A percentile compares a stretch with the other conserved stretches of the same genome.
These are phyloP conservation scores for Chloromyia formosa DNA, from an alignment of 2,888 invertebrate species.

Conservation along the genomic window DNA sequence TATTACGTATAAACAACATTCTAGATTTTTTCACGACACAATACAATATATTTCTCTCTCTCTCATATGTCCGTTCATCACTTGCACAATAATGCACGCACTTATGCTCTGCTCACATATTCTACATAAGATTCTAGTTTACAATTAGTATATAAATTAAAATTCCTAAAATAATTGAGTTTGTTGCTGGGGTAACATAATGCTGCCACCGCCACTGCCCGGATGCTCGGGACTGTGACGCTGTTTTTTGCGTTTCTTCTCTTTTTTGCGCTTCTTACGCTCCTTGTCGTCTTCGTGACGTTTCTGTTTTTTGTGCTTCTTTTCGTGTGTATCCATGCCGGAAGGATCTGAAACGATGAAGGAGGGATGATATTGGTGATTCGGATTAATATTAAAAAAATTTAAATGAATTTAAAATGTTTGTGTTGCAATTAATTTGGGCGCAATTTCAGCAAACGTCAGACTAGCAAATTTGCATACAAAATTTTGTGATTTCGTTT, in stretches of 20 bases:
- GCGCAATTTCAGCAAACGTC: no score
- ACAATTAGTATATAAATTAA: conserved; percentile 3
- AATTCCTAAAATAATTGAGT: conserved; percentile 55
- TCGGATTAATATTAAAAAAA: neutral
- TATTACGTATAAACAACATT: no score
- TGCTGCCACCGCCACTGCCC: conserved; percentile 60
- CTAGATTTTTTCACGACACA: no score
- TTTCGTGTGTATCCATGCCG: conserved; percentile 86
- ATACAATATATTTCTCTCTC: neutral
- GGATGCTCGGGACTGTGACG: conserved; percentile 90
- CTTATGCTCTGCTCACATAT: neutral
- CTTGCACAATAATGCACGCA: neutral
- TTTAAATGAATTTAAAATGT: neutral
- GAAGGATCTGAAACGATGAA: conserved; percentile 66
- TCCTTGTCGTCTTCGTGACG: conserved; percentile 94
- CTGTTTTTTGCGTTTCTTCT: conserved; percentile 94
- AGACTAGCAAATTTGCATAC: no score
- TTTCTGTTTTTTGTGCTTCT: conserved; percentile 95
- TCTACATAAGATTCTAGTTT: conserved; percentile 1
- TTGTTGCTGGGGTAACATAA: conserved; percentile 53
- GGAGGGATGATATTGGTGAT: neutral
- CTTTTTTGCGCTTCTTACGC: conserved; percentile 92
- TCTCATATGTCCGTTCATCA: neutral
- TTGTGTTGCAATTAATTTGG: no score
- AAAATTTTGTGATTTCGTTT: no score